These are phyloP conservation scores for Apogon hyalosoma DNA, from an alignment of 2,797 vertebrate species.

Conservation along the genomic window DNA sequence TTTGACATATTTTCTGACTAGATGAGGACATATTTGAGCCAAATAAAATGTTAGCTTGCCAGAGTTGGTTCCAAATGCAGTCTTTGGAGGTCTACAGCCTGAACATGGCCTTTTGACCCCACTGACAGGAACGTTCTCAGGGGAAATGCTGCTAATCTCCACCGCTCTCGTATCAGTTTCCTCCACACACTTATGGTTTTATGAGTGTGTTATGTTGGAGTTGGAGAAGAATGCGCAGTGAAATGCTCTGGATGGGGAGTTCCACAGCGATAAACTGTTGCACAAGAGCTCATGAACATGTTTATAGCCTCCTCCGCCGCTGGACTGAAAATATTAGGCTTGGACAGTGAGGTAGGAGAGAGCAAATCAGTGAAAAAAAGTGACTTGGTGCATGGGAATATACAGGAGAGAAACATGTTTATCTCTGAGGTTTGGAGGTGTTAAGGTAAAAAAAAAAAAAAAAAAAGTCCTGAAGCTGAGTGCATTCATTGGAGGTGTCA, in stretches of 20 bases:
- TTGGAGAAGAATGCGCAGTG: constrained; percentile 19
- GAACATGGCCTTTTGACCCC: constrained; percentile 2
- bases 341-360: not conserved
- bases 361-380: constrained; percentile 6
- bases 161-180: constrained; percentile 24
- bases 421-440: not conserved
- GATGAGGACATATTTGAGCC: not conserved
- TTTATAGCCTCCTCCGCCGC: constrained; percentile 31
- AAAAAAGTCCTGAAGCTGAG: not conserved
- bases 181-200: constrained; percentile 31
- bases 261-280: constrained; percentile 46
- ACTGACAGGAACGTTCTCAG: not conserved
- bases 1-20: not conserved
- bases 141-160: constrained; percentile 13
- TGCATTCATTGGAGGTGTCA: not conserved
- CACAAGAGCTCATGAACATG: constrained; percentile 42
- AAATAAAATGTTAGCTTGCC: not conserved
- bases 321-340: constrained; percentile 13
- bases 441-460: not conserved
- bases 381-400: not conserved
- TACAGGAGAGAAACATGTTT: not conserved
- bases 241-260: constrained; percentile 29
- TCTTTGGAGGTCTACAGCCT: constrained; percentile 3
- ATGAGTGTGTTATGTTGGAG: constrained; percentile 37
- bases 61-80: constrained; percentile 15